Evolutionary conservation across 64 coral and sea anemone genomes (phyloP).

Genomic region (Actinia equina): DNA sequence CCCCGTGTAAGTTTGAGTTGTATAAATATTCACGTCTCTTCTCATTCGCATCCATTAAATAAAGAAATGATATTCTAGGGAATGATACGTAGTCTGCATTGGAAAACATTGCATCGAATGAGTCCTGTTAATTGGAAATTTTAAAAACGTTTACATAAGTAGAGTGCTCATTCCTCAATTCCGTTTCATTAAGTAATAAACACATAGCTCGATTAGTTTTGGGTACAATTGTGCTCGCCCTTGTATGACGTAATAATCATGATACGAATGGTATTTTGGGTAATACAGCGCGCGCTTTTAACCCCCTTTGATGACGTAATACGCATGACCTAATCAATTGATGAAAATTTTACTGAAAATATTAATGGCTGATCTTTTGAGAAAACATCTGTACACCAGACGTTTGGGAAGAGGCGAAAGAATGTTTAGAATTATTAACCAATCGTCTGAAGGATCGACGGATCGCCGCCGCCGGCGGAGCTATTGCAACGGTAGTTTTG

Average conservation of each 20-base stretch:
- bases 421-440: neutral
- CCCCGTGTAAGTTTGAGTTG: no score
- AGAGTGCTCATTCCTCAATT: neutral
- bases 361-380: constrained; percentile 42
- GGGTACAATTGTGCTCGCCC: neutral
- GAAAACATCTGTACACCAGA: constrained; percentile 27
- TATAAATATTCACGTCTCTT: no score
- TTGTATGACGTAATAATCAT: neutral
- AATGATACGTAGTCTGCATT: no score
- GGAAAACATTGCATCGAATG: no score
- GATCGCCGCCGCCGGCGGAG: constrained; percentile 1
- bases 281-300: neutral
- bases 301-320: neutral
- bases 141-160: no score
- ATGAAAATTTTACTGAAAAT: neutral
- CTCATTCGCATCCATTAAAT: no score
- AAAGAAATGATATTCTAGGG: no score
- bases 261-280: neutral
- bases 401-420: constrained; percentile 27
- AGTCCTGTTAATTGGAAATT: no score
- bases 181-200: no score
- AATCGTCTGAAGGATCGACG: constrained; percentile 19
- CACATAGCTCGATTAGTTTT: neutral
- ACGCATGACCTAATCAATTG: neutral
- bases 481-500: neutral